phyloP scores from a whole-genome alignment of 2,113 vertebrate genomes.

The Hippocampus abdominalis region DNA sequence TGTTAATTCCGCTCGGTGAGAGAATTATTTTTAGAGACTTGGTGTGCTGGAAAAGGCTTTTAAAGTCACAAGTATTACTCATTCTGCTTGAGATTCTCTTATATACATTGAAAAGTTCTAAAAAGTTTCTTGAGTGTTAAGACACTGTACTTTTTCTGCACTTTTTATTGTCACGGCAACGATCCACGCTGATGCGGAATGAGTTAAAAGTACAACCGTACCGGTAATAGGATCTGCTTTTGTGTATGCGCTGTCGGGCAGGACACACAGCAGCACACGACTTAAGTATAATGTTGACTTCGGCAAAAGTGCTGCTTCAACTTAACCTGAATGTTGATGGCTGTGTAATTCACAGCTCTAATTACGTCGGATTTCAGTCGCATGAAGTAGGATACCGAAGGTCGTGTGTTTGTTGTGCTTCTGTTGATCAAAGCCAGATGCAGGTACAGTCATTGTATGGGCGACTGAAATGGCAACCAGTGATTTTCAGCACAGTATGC shows the following conservation, averaged over 20 bases:
- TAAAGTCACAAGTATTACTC: constrained; percentile 70
- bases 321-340: neutral
- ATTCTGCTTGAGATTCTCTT: constrained; percentile 63
- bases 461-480: neutral
- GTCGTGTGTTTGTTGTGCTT: neutral
- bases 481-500: neutral
- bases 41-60: constrained; percentile 68
- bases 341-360: neutral
- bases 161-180: constrained; percentile 2
- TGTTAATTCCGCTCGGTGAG: constrained; percentile 75
- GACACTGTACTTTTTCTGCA: neutral
- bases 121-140: constrained; percentile 43
- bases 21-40: constrained; percentile 76
- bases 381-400: neutral
- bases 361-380: neutral
- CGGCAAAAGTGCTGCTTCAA: neutral
- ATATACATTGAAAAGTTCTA: constrained; percentile 59
- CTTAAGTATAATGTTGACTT: neutral
- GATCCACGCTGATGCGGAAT: constrained; percentile 4
- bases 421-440: neutral
- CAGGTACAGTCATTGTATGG: neutral
- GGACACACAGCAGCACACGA: no score
- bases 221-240: neutral
- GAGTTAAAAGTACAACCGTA: neutral
- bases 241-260: neutral